phyloP scores from a whole-genome alignment of 2,888 invertebrate species.

The Strigamia transsilvanica region DNA sequence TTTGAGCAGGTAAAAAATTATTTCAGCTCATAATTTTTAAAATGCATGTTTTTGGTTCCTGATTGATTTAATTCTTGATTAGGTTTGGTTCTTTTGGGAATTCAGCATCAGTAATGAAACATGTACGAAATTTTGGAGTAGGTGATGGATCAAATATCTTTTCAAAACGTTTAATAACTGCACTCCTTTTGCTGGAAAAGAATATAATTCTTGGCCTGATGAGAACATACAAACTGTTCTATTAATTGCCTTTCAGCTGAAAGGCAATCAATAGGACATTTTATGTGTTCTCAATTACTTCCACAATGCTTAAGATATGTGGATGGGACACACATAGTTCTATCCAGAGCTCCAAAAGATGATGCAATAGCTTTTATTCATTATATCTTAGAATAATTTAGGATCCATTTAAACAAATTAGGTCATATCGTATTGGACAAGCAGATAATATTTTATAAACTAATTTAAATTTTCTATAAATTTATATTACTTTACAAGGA shows the following conservation, averaged over 20 bases:
- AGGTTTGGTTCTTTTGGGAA: no score
- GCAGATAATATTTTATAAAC: background rate
- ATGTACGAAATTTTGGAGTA: no score
- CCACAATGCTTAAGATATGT: constrained; percentile 1
- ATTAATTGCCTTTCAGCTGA: no score
- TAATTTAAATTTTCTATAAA: no score
- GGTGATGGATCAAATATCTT: no score
- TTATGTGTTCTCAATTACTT: background rate
- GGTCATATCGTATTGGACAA: constrained; percentile 3
- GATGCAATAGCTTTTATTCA: background rate
- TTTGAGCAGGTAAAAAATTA: no score
- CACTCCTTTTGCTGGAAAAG: background rate
- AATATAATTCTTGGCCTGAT: background rate
- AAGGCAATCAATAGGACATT: background rate
- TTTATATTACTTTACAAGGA: background rate
- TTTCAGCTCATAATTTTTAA: no score
- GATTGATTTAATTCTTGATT: no score
- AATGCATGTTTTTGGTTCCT: no score
- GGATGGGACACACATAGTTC: background rate
- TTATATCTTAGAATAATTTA: background rate
- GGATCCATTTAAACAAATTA: background rate
- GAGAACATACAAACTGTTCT: no score
- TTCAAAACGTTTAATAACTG: background rate
- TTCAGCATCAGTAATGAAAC: no score
- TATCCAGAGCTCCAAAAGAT: background rate